A percentile compares a stretch with the other conserved stretches of the same genome.
Conservation (phyloP, 2,113 vertebrate species). For the Prinia subflava region DNA sequence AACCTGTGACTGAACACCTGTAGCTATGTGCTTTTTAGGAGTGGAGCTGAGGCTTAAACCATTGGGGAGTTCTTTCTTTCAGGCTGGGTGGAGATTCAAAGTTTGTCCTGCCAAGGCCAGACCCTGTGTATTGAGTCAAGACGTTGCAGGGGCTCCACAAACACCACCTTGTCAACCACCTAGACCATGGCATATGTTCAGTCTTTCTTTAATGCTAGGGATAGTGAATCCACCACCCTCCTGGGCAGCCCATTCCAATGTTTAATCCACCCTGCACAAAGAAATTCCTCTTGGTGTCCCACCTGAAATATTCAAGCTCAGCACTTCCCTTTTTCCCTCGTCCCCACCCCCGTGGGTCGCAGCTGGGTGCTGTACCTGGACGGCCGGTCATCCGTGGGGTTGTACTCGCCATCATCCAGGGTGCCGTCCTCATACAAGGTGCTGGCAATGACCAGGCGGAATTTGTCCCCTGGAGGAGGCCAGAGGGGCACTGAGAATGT, state of each 20-base stretch:
- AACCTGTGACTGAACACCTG: not conserved
- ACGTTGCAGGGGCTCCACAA: too few relatives aligned
- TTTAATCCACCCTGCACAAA: not conserved
- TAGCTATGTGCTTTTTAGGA: too few relatives aligned
- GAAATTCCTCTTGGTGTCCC: not conserved
- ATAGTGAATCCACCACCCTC: not conserved
- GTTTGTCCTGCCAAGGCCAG: too few relatives aligned
- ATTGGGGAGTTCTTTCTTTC: too few relatives aligned
- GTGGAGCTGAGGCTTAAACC: too few relatives aligned
- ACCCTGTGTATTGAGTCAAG: too few relatives aligned
- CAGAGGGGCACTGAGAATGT: not conserved
- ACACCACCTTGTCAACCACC: not conserved
- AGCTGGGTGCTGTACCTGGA: conserved; percentile 75
- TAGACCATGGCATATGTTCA: fast-evolving
- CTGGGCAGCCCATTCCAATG: not conserved
- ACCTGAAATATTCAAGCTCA: not conserved
- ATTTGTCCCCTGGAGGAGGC: conserved; percentile 87
- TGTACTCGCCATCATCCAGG: conserved; percentile 93
- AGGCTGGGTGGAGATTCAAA: too few relatives aligned
- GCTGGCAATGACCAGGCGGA: conserved; percentile 94
- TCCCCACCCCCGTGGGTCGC: fast-evolving
- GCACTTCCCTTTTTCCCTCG: not conserved
- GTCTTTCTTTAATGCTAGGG: not conserved
- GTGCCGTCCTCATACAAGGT: conserved; percentile 97
- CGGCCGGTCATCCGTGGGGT: conserved; percentile 92